Percentiles rank a stretch among this genome's conserved stretches.
These are phyloP conservation scores for Crocuta crocuta DNA, from an alignment of 2,113 vertebrate species.

Conservation along the genomic window DNA sequence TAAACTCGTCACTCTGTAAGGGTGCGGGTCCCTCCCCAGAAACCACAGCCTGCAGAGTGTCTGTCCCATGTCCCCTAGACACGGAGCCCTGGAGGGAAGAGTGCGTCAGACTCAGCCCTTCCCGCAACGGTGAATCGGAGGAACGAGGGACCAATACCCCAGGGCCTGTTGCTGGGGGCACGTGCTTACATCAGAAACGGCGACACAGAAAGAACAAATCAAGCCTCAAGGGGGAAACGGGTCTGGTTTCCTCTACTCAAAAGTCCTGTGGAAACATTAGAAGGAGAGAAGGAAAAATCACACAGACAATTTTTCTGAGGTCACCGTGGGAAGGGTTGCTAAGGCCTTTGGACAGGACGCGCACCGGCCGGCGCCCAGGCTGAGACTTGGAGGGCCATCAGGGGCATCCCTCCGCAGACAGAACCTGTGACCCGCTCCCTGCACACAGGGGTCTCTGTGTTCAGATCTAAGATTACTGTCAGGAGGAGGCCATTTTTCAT, in stretches of 20 bases:
- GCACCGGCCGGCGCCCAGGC: accelerated
- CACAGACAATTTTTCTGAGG: neutral
- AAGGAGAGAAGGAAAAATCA: neutral
- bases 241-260: neutral
- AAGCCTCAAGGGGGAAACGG: neutral
- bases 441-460: accelerated
- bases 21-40: accelerated
- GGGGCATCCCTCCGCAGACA: accelerated
- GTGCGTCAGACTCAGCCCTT: neutral
- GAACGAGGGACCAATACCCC: neutral
- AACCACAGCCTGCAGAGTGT: neutral
- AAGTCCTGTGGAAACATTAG: neutral
- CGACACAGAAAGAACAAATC: neutral
- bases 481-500: neutral
- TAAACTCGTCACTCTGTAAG: accelerated
- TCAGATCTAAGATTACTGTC: neutral
- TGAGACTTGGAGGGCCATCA: accelerated
- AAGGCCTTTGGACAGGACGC: accelerated
- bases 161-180: too few relatives aligned
- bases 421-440: neutral
- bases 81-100: too few relatives aligned
- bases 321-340: accelerated
- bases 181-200: neutral
- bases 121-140: neutral
- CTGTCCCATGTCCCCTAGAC: accelerated